Conservation (phyloP, 2,113 vertebrate species). For the Speoplatyrhinus poulsoni region DNA sequence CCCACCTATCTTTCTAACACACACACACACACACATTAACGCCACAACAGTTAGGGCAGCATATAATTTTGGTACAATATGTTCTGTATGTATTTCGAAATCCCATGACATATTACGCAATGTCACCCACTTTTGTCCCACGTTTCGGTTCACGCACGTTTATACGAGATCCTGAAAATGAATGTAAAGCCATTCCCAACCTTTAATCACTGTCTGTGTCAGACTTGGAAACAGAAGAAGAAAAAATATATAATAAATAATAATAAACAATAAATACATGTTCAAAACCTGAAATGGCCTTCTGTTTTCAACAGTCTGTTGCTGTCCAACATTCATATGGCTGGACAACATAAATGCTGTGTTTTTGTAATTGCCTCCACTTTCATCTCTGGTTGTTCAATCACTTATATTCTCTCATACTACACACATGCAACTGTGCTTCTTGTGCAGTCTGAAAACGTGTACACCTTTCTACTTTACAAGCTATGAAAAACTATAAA, state of each 20-base stretch:
- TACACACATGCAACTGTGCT: too few relatives aligned
- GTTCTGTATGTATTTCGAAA: slow-evolving; percentile 16
- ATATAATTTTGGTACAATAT: slow-evolving; percentile 46
- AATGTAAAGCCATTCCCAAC: slow-evolving; percentile 18
- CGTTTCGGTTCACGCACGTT: too few relatives aligned
- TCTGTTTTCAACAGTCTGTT: slow-evolving; percentile 8
- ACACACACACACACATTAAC: slow-evolving; percentile 7
- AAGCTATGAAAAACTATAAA: too few relatives aligned
- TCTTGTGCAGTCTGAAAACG: too few relatives aligned
- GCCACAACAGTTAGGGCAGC: slow-evolving; percentile 34
- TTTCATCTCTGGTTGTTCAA: not conserved
- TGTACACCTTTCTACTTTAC: too few relatives aligned
- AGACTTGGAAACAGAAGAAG: not conserved
- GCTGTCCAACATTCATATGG: slow-evolving; percentile 10
- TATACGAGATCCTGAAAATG: not conserved
- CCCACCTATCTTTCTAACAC: not conserved
- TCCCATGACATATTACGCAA: not conserved
- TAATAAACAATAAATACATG: too few relatives aligned
- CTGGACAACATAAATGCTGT: slow-evolving; percentile 36
- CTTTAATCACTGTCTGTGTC: slow-evolving; percentile 10
- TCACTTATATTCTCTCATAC: too few relatives aligned
- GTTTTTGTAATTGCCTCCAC: slow-evolving; percentile 25
- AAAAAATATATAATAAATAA: too few relatives aligned
- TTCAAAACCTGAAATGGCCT: not conserved
- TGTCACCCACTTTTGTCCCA: too few relatives aligned